Evolutionary conservation across 2,888 invertebrate species (phyloP).

Genomic region (Boloria euphrosyne): DNA sequence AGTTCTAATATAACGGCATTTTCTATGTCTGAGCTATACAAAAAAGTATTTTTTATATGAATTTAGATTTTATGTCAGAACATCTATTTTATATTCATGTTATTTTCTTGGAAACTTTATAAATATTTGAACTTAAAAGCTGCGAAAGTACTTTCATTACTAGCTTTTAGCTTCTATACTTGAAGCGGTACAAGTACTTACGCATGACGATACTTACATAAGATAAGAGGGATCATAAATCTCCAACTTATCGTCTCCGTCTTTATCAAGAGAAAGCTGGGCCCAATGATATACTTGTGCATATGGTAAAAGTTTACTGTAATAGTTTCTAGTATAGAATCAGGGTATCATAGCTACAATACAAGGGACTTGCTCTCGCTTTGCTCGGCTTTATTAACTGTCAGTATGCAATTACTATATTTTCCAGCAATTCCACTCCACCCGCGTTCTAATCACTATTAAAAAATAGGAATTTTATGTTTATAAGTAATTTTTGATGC

Average conservation of each 20-base stretch:
- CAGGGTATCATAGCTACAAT: neutral
- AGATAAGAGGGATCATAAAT: conserved; percentile 35
- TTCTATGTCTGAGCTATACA: too few species aligned
- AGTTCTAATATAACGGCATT: too few species aligned
- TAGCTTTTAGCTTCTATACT: neutral
- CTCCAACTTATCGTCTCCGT: conserved; percentile 32
- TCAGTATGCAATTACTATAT: too few species aligned
- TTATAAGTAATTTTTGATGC: too few species aligned
- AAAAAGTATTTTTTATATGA: too few species aligned
- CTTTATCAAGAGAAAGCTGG: conserved; percentile 34
- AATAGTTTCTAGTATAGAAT: neutral
- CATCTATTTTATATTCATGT: neutral
- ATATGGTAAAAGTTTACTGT: conserved; percentile 14
- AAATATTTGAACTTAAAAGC: too few species aligned
- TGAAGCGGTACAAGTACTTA: conserved; percentile 20
- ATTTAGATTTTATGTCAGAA: too few species aligned
- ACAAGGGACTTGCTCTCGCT: too few species aligned
- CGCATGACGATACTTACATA: conserved; percentile 29
- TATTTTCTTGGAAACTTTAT: neutral
- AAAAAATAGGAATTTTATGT: too few species aligned
- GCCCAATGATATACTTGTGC: conserved; percentile 26
- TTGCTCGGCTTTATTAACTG: too few species aligned
- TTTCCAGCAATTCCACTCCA: too few species aligned
- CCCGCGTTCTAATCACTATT: too few species aligned
- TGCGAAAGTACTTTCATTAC: neutral